Base-by-base conservation (phyloP, 2,888 invertebrate genomes). In the Scotopteryx bipunctaria region DNA sequence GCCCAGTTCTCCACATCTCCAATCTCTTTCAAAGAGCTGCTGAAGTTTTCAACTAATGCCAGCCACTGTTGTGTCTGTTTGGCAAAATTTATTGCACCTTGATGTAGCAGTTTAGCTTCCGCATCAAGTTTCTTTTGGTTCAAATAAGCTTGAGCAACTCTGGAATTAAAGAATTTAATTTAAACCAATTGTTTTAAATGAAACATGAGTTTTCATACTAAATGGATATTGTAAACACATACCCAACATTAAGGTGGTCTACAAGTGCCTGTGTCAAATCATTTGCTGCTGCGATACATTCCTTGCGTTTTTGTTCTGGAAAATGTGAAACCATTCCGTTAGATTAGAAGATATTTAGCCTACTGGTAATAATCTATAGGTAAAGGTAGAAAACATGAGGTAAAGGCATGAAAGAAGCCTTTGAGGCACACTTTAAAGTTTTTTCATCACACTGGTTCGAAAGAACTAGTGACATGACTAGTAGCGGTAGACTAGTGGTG, bases 1-100 rank as follows among this genome's bases (percentile, higher is more conserved):
- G 99, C 97, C 99, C 99, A 99, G 80, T 98, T 99, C 79, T 99
- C 98, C 0, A 99, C 98, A 91, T 99, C 99, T 0, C 99, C 99
- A 45, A 99, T 94, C 91, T 99, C 99, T 92, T 99, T 96, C 1
- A 97, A 86, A 0, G 96, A 95, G 73, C 95, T 94, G 67, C 96
- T 96, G 71, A 97, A 97, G 56, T 94, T 94, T 78, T 97, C 97
- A 0, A 97, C 96, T 41, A 99, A 91, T 58, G 94, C 94, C n/a
- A 99, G 87, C 99, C 99, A 99, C 69, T 98, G 98, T 62, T 97
- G 95, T 0, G 99, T 98, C 83, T 99, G 99, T 83, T 98, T 98
- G 0, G 97, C 94, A 90, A 99, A 98, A 76, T 97, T 97, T 3
- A 96, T 94, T 3, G 99, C 98, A 72, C 98, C 98, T 56, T 95